These are phyloP conservation scores for Pogonognathellus flavescens DNA, from an alignment of 1,140 invertebrate genomes.

Conservation along the genomic window DNA sequence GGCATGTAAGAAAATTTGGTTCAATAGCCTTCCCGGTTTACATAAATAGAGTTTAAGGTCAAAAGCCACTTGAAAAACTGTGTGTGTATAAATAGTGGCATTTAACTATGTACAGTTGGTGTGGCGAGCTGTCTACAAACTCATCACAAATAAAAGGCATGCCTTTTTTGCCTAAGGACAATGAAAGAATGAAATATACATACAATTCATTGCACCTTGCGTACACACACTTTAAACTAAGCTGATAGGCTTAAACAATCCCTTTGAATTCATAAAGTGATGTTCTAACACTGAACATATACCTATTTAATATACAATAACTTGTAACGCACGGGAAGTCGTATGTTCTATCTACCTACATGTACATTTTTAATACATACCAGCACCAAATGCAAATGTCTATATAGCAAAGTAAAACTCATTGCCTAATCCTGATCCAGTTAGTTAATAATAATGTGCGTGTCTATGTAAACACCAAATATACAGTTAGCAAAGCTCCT, in stretches of 20 bases:
- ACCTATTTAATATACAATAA: not conserved
- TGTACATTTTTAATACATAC: not conserved
- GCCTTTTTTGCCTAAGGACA: conserved; percentile 20
- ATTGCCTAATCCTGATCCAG: too few relatives aligned
- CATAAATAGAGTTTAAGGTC: conserved; percentile 43
- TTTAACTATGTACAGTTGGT: not conserved
- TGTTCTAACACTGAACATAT: too few relatives aligned
- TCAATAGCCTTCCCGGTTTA: conserved; percentile 9
- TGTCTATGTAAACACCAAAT: too few relatives aligned
- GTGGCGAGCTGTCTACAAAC: not conserved
- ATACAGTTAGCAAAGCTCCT: too few relatives aligned
- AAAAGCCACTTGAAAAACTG: conserved; percentile 28
- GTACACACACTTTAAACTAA: not conserved
- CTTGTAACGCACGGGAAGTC: not conserved
- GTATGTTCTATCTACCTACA: not conserved
- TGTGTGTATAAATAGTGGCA: not conserved
- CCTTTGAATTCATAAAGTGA: too few relatives aligned
- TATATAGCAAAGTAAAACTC: too few relatives aligned
- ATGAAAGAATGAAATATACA: conserved; percentile 12
- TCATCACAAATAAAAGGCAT: conserved; percentile 1
- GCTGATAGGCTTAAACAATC: too few relatives aligned
- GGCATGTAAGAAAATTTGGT: conserved; percentile 15
- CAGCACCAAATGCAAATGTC: too few relatives aligned
- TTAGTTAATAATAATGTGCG: too few relatives aligned
- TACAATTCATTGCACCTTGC: not conserved